Conservation (phyloP, 1,140 invertebrate genomes). For the Danaus melanippus region DNA sequence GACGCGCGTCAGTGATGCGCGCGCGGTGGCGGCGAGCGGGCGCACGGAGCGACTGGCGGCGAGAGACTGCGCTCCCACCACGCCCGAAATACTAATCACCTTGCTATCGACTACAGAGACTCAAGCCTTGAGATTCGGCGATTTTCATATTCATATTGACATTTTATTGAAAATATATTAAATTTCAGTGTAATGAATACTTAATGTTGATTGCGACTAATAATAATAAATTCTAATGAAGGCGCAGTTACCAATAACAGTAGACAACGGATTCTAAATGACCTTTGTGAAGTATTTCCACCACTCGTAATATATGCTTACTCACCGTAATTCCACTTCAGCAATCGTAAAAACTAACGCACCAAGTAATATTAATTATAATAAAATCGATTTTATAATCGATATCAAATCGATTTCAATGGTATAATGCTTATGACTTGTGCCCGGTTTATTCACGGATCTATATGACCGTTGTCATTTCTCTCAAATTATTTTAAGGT, state of each 20-base stretch:
- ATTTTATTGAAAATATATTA: neutral
- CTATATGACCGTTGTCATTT: conserved; percentile 29
- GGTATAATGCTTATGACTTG: too few species aligned
- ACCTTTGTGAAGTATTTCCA: too few species aligned
- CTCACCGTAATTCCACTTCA: too few species aligned
- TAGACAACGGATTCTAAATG: too few species aligned
- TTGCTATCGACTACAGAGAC: conserved; percentile 55
- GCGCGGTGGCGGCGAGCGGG: conserved; percentile 43
- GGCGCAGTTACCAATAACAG: conserved; percentile 3
- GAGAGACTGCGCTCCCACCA: conserved; percentile 62
- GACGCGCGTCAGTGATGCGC: conserved; percentile 37
- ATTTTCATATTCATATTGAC: conserved; percentile 1
- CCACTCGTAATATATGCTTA: too few species aligned
- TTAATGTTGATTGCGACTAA: neutral
- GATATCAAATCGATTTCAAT: too few species aligned
- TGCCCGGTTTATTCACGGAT: conserved; percentile 19
- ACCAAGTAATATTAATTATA: too few species aligned
- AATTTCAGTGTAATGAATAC: neutral
- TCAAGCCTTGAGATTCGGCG: conserved; percentile 35
- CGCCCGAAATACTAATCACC: conserved; percentile 67
- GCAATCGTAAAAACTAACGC: too few species aligned
- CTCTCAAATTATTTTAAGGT: conserved; percentile 37
- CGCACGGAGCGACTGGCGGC: conserved; percentile 52
- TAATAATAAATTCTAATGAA: conserved; percentile 1
- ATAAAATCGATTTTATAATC: too few species aligned